phyloP scores from a whole-genome alignment of 2,888 invertebrate species.

The Microctonus brassicae region DNA sequence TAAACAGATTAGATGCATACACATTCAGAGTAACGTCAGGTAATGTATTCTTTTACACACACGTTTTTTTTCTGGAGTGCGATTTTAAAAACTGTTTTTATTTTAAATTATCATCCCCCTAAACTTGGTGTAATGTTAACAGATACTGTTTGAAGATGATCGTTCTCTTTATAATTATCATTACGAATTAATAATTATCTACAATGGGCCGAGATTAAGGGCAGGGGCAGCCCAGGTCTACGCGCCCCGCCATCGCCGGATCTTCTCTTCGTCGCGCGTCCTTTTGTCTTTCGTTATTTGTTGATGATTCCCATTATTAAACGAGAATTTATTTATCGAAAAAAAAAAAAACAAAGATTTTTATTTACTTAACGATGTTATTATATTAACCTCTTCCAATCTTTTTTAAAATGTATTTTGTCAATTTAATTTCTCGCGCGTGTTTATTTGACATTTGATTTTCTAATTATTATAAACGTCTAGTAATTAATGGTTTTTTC shows the following conservation, averaged over 20 bases:
- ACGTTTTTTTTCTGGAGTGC: slow-evolving; percentile 54
- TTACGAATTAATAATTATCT: slow-evolving; percentile 67
- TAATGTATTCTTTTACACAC: slow-evolving; percentile 51
- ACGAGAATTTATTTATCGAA: slow-evolving; percentile 10
- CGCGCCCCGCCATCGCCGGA: slow-evolving; percentile 68
- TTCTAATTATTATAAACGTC: no score
- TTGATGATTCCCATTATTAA: background rate
- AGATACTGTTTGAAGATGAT: slow-evolving; percentile 53
- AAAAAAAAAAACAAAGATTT: slow-evolving; percentile 31
- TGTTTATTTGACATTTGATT: background rate
- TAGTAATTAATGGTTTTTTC: slow-evolving; percentile 5
- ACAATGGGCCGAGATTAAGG: slow-evolving; percentile 69
- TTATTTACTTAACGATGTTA: slow-evolving; percentile 17
- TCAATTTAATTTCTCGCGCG: background rate
- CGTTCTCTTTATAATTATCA: slow-evolving; percentile 52
- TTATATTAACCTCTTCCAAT: no score
- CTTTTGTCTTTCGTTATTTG: slow-evolving; percentile 48
- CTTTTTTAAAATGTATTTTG: no score
- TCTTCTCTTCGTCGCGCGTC: slow-evolving; percentile 65
- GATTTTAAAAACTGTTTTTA: slow-evolving; percentile 42
- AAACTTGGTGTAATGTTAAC: slow-evolving; percentile 53
- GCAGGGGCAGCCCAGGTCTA: slow-evolving; percentile 70
- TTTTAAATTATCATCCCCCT: slow-evolving; percentile 47
- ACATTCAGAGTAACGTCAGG: slow-evolving; percentile 54
- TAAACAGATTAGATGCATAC: slow-evolving; percentile 67